phyloP scores from a whole-genome alignment of 2,888 invertebrate species.

The Venusia cambrica region DNA sequence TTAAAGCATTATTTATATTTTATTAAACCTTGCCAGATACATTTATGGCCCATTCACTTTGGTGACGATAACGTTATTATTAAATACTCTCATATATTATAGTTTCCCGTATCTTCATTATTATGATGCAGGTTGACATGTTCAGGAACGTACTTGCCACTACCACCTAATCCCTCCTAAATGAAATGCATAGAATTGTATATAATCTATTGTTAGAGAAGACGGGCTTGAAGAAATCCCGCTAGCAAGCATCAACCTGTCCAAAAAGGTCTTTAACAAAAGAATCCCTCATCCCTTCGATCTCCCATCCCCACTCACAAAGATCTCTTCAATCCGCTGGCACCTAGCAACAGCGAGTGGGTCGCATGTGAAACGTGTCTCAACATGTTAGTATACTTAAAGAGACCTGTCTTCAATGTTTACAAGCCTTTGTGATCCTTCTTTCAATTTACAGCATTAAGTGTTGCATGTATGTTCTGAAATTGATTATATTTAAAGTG shows the following conservation, averaged over 20 bases:
- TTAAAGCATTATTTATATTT: constrained; percentile 34
- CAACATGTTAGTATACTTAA: constrained; percentile 23
- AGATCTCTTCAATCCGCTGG: constrained; percentile 33
- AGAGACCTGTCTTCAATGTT: constrained; percentile 33
- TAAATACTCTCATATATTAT: constrained; percentile 2
- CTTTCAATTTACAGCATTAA: constrained; percentile 5
- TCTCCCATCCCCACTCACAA: constrained; percentile 29
- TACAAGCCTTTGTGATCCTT: constrained; percentile 13
- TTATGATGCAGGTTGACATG: too few relatives aligned
- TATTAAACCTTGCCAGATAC: constrained; percentile 31
- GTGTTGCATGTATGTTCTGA: neutral
- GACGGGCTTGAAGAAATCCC: constrained; percentile 24
- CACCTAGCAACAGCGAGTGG: constrained; percentile 31
- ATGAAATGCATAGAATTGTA: constrained; percentile 23
- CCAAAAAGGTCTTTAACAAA: constrained; percentile 31
- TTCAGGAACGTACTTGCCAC: too few relatives aligned
- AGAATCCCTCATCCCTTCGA: constrained; percentile 33
- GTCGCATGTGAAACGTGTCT: constrained; percentile 26
- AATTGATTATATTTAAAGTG: too few relatives aligned
- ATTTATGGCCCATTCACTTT: constrained; percentile 26
- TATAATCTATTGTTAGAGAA: constrained; percentile 24
- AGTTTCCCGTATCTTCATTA: constrained; percentile 5
- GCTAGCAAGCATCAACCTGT: constrained; percentile 40
- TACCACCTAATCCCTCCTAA: constrained; percentile 1
- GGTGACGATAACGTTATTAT: constrained; percentile 19